phyloP scores from a whole-genome alignment of 2,797 vertebrate species.

The Anas flavirostris region DNA sequence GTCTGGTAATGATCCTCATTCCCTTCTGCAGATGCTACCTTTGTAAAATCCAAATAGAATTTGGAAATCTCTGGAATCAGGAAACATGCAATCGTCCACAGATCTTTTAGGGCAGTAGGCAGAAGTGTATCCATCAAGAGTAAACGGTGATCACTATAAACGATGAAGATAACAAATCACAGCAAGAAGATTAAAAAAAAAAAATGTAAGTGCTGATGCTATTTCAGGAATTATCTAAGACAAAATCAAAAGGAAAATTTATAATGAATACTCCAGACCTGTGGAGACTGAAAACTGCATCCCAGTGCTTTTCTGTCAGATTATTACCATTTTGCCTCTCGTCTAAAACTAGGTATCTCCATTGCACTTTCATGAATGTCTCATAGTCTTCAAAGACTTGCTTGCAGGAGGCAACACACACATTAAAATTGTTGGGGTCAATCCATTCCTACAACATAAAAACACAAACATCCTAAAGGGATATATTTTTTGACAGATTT shows the following conservation, averaged over 20 bases:
- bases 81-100: constrained; percentile 93
- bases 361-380: constrained; percentile 83
- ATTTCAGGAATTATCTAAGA: neutral
- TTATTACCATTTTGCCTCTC: constrained; percentile 89
- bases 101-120: constrained; percentile 88
- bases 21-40: constrained; percentile 84
- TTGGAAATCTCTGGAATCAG: constrained; percentile 89
- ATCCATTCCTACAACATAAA: constrained; percentile 82
- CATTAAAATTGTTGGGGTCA: constrained; percentile 85
- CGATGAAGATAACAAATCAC: neutral
- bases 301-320: constrained; percentile 90
- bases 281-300: constrained; percentile 84
- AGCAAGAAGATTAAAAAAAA: neutral
- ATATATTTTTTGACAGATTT: neutral
- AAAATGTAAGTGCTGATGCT: neutral
- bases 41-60: constrained; percentile 84
- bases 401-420: constrained; percentile 90
- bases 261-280: constrained; percentile 76
- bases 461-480: neutral
- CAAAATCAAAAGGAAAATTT: neutral
- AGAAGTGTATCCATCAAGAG: constrained; percentile 87
- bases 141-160: constrained; percentile 84
- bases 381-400: constrained; percentile 85
- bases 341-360: constrained; percentile 88
- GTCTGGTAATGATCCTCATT: constrained; percentile 91